A percentile compares a stretch with the other conserved stretches of the same genome.
Conservation (phyloP, 2,888 invertebrate genomes). For the Drosophila macrospina region DNA sequence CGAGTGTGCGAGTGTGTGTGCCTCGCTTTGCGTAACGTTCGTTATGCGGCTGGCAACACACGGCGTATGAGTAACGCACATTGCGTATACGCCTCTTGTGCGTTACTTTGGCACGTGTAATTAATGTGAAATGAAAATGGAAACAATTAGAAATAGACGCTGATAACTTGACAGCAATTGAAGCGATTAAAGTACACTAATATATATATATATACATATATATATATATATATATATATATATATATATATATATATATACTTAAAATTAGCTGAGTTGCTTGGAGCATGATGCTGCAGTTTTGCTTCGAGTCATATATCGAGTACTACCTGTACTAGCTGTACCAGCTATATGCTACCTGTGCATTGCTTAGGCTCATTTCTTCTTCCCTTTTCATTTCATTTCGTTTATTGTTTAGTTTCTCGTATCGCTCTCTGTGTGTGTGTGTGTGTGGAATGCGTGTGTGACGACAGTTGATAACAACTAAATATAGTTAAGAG, state of each 20-base stretch:
- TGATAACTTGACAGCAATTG: constrained; percentile 44
- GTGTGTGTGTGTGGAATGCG: constrained; percentile 22
- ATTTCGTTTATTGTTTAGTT: constrained; percentile 14
- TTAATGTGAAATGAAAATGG: constrained; percentile 39
- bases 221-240: not conserved
- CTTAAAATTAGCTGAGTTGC: constrained; percentile 20
- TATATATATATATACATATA: not conserved
- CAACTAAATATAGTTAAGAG: constrained; percentile 37
- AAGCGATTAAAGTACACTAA: constrained; percentile 30
- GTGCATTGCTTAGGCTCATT: constrained; percentile 1
- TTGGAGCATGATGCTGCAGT: constrained; percentile 25
- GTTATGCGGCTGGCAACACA: constrained; percentile 52
- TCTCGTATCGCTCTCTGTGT: constrained; percentile 31
- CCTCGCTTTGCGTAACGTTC: constrained; percentile 33
- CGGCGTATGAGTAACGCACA: constrained; percentile 64
- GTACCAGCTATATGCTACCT: not conserved
- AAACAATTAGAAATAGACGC: constrained; percentile 8
- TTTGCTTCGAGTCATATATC: constrained; percentile 8
- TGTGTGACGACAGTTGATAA: constrained; percentile 41
- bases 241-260: not conserved
- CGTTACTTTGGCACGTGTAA: constrained; percentile 54
- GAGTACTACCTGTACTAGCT: constrained; percentile 18
- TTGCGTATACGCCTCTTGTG: constrained; percentile 26
- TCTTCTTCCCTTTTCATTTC: not conserved
- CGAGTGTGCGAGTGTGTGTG: constrained; percentile 27